Evolutionary conservation across 2,888 invertebrate species (phyloP).

Genomic region (Spatulosminthurus flaviceps): DNA sequence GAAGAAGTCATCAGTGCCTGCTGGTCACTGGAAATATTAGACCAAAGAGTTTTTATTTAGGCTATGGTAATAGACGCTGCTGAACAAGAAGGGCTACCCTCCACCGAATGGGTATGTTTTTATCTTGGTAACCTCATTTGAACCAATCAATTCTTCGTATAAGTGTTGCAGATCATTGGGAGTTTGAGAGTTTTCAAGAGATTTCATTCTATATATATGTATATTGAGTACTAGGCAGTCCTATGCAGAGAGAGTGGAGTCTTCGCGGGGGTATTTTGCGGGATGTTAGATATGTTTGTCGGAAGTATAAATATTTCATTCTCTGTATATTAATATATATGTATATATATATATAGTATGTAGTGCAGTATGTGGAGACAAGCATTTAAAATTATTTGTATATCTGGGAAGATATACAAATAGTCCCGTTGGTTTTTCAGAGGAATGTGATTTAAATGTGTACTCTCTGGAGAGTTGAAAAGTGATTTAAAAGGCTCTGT

Average conservation of each 20-base stretch:
- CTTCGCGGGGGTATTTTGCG: not conserved
- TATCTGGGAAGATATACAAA: too few relatives aligned
- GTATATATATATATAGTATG: too few relatives aligned
- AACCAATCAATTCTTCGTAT: constrained; percentile 26
- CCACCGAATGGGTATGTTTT: constrained; percentile 58
- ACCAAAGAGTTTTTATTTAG: constrained; percentile 40
- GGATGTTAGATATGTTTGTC: not conserved
- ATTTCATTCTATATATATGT: too few relatives aligned
- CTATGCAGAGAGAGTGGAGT: not conserved
- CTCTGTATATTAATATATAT: too few relatives aligned
- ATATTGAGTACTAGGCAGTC: not conserved
- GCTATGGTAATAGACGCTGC: constrained; percentile 54
- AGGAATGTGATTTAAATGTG: too few relatives aligned
- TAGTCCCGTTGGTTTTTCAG: too few relatives aligned
- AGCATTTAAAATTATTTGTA: too few relatives aligned
- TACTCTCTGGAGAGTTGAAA: too few relatives aligned
- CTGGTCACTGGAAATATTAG: constrained; percentile 34
- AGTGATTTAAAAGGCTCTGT: too few relatives aligned
- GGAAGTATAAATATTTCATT: too few relatives aligned
- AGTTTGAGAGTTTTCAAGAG: too few relatives aligned
- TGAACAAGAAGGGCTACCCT: constrained; percentile 57
- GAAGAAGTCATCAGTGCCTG: constrained; percentile 19
- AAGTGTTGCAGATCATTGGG: not conserved
- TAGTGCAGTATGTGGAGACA: too few relatives aligned
- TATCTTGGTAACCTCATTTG: constrained; percentile 29